Percentiles rank a stretch among this genome's conserved stretches.
Conservation (phyloP, 2,797 vertebrate species). For the Lithobates sylvaticus region DNA sequence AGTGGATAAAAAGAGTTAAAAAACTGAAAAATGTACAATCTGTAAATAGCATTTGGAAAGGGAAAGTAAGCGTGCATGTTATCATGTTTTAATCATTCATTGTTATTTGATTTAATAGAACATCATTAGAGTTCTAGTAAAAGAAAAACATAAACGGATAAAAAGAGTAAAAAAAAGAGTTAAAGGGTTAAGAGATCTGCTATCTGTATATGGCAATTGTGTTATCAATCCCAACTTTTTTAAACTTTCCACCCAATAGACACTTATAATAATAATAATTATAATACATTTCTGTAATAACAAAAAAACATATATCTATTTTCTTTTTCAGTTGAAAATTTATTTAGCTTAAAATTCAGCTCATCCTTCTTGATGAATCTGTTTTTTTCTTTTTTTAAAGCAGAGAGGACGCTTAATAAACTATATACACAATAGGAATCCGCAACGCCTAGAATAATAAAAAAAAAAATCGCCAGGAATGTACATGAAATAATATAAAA, state of each 20-base stretch:
- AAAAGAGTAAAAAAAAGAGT: too few relatives aligned
- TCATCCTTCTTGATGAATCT: slow-evolving; percentile 76
- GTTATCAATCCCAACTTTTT: background rate
- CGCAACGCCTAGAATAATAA: slow-evolving; percentile 85
- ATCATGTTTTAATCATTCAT: too few relatives aligned
- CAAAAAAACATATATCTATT: background rate
- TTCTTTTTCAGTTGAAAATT: slow-evolving; percentile 80
- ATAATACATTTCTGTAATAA: slow-evolving; percentile 2
- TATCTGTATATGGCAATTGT: too few relatives aligned
- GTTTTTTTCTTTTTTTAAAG: slow-evolving; percentile 68
- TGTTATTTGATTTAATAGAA: too few relatives aligned
- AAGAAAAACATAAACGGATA: too few relatives aligned
- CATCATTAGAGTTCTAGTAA: too few relatives aligned
- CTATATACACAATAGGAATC: slow-evolving; percentile 89
- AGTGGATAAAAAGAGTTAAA: too few relatives aligned
- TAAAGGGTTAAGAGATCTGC: too few relatives aligned
- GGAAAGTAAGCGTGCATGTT: too few relatives aligned
- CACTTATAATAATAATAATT: background rate
- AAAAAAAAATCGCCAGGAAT: slow-evolving; percentile 89
- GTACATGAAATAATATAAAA: slow-evolving; percentile 94
- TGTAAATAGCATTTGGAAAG: too few relatives aligned
- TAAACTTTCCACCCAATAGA: background rate
- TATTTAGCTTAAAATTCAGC: slow-evolving; percentile 89
- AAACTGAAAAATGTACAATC: too few relatives aligned
- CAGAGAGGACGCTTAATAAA: slow-evolving; percentile 89